Conservation (phyloP, 2,888 invertebrate species). For the Orchesella flavescens region DNA sequence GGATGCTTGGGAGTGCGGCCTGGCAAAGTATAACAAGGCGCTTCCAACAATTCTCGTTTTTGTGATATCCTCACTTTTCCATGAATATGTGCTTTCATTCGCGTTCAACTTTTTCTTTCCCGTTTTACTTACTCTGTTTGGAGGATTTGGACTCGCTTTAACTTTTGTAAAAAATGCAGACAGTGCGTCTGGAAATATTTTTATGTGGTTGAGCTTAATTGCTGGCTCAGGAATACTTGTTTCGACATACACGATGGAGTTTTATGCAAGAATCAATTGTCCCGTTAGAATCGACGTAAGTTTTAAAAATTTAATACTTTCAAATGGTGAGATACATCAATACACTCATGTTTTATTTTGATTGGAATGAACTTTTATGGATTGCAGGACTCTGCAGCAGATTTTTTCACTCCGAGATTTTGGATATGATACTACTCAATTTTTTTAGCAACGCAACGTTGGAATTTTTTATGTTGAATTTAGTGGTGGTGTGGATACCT, state of each 20-base stretch:
- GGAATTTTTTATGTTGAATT: too few relatives aligned
- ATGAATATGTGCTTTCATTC: constrained; percentile 88
- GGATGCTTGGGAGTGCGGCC: constrained; percentile 70
- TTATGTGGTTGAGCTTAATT: constrained; percentile 87
- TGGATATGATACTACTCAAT: constrained; percentile 72
- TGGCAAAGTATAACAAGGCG: constrained; percentile 63
- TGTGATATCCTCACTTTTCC: constrained; percentile 85
- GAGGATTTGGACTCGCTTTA: constrained; percentile 78
- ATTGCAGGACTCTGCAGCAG: constrained; percentile 74
- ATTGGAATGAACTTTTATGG: too few relatives aligned
- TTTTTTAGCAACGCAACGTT: too few relatives aligned
- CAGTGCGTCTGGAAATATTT: constrained; percentile 82
- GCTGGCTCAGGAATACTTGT: constrained; percentile 85
- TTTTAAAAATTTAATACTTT: not conserved
- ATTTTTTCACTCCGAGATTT: constrained; percentile 77
- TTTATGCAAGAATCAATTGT: constrained; percentile 86
- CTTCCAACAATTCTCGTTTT: constrained; percentile 82
- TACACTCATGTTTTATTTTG: not conserved
- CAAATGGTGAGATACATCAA: not conserved
- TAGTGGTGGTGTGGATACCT: too few relatives aligned
- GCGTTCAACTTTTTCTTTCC: constrained; percentile 91
- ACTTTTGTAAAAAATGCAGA: constrained; percentile 75
- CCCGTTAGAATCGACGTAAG: constrained; percentile 75
- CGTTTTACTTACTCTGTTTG: constrained; percentile 85
- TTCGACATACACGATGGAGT: constrained; percentile 89